Base-by-base conservation (phyloP, 2,113 vertebrate species). In the Climacteris rufus region DNA sequence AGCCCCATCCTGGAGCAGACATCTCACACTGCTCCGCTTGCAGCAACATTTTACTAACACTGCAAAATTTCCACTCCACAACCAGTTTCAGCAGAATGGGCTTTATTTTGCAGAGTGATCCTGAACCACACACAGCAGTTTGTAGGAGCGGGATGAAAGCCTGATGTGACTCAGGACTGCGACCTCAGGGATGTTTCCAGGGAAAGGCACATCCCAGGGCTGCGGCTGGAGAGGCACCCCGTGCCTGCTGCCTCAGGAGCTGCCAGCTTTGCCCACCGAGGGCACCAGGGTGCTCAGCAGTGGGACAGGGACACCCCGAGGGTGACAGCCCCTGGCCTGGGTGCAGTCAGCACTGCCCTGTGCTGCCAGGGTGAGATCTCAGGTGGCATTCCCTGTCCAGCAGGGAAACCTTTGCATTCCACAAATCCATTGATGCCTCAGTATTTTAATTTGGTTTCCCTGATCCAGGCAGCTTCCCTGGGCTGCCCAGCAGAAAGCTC, bases 331-430 rank as follows among this genome's bases (percentile, higher is more conserved):
- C 45, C 49, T 68, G 71, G 50, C 35, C 53, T 19, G 16, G 13
- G 24, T 2, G 2, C 70, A 49, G 45, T 8, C 71, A 13, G 10
- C 4, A 2, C 7, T 7, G 11, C 47, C 45, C 71, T 7, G 8
- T 12, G 53, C 45, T 44, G 57, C 45, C 40, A 25, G 5, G 24
- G 60, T 13, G 25, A 39, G 24, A 37, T 22, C 30, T 13, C 28
- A 3, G 12, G 23, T 0, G 1, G 7, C 1, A 0, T 6, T 80
- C 30, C 31, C 27, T 12, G 33, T 45, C 44, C 30, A 4, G 57
- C 27, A 37, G 49, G 20, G 70, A 85, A 50, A n/a, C 6, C 23
- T 21, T 47, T 11, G 33, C 21, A 3, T 27, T 13, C 45, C 53
- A 57, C 40, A 57, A 45, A 70, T 3, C 69, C 56, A 31, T 0